phyloP scores from a whole-genome alignment of 2,888 invertebrate species.

The Acleris laterana region DNA sequence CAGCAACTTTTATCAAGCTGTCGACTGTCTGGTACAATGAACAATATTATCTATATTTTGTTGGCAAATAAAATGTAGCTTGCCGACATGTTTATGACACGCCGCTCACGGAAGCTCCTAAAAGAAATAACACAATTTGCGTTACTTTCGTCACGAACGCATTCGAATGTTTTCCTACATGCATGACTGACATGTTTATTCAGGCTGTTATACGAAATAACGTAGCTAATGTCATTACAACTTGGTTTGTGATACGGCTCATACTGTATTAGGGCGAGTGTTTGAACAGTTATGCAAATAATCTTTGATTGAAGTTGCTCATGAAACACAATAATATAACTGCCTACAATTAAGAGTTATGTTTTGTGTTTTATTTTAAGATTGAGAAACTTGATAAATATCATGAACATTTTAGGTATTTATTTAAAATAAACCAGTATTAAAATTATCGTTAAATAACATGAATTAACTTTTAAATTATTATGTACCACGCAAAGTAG shows the following conservation, averaged over 20 bases:
- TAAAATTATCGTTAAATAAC: no score
- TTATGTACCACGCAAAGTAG: no score
- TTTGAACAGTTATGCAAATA: constrained; percentile 8
- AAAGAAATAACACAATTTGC: constrained; percentile 52
- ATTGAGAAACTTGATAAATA: no score
- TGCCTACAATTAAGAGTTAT: neutral
- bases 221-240: constrained; percentile 17
- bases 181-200: constrained; percentile 30
- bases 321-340: neutral
- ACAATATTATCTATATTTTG: constrained; percentile 42
- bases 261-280: constrained; percentile 7
- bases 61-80: constrained; percentile 45
- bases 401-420: no score
- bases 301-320: neutral
- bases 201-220: constrained; percentile 25
- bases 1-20: constrained; percentile 38
- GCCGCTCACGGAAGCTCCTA: constrained; percentile 47
- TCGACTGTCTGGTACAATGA: constrained; percentile 40
- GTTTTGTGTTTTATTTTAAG: no score
- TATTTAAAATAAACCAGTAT: no score
- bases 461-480: no score
- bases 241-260: constrained; percentile 12
- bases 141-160: constrained; percentile 48
- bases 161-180: constrained; percentile 45
- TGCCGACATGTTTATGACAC: constrained; percentile 56